Evolutionary conservation across 1,140 invertebrate genomes (phyloP).

Genomic region (Trypoxylus dichotomus): DNA sequence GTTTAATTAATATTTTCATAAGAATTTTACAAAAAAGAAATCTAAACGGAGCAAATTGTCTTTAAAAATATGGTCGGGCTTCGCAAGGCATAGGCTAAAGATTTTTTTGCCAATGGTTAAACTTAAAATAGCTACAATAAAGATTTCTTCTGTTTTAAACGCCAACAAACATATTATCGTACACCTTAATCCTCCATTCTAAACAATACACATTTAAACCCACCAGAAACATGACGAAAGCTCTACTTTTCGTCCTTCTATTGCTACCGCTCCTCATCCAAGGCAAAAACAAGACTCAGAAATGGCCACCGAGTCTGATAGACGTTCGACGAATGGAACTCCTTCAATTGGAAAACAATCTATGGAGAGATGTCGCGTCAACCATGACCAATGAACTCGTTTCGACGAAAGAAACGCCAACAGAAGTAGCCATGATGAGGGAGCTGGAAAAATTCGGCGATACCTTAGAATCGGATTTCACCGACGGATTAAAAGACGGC

Average conservation of each 20-base stretch:
- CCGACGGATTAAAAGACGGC: constrained; percentile 36
- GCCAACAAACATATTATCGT: neutral
- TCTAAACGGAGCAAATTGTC: too few species aligned
- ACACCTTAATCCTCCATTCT: neutral
- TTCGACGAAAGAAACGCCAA: constrained; percentile 49
- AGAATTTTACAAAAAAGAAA: too few species aligned
- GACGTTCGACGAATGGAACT: constrained; percentile 60
- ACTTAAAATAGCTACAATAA: too few species aligned
- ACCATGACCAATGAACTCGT: constrained; percentile 45
- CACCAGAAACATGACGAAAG: neutral
- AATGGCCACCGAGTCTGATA: constrained; percentile 48
- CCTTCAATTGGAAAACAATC: constrained; percentile 55
- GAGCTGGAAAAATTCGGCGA: constrained; percentile 60
- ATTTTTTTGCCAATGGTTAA: too few species aligned
- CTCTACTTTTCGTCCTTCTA: neutral
- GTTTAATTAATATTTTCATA: too few species aligned
- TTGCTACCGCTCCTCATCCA: too few species aligned
- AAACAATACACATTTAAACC: neutral
- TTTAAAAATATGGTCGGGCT: too few species aligned
- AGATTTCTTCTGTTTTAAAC: too few species aligned
- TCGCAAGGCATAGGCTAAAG: too few species aligned
- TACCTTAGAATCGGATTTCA: constrained; percentile 29
- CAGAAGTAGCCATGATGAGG: constrained; percentile 57
- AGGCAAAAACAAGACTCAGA: constrained; percentile 31
- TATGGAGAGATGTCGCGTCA: constrained; percentile 55